Percentiles rank a stretch among this genome's conserved stretches.
These are phyloP conservation scores for Alces alces DNA, from an alignment of 2,113 vertebrate species.

Conservation along the genomic window DNA sequence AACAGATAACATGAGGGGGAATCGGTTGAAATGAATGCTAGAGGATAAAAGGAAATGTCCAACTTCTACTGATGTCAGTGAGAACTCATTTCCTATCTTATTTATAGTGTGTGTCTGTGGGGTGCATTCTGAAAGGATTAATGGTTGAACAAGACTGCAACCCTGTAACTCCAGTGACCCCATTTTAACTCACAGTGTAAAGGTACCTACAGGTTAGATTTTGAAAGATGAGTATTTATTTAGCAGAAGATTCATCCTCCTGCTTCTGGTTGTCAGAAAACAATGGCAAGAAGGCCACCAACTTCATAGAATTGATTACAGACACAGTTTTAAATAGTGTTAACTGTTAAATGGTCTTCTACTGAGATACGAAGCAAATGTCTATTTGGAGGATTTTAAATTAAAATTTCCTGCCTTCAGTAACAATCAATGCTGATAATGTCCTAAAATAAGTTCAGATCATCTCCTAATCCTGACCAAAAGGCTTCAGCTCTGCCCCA, in stretches of 20 bases:
- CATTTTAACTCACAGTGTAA: background rate
- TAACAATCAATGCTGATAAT: background rate
- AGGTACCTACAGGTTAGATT: background rate
- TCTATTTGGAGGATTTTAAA: background rate
- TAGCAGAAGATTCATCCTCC: background rate
- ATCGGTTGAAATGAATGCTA: background rate
- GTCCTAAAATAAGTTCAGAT: background rate
- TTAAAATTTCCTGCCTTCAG: background rate
- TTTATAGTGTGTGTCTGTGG: background rate
- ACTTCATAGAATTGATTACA: background rate
- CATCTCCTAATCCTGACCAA: background rate
- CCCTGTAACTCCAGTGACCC: background rate
- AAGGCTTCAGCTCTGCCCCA: background rate
- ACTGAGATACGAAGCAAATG: background rate
- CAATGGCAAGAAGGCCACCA: background rate
- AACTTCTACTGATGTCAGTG: background rate
- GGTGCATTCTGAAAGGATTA: background rate
- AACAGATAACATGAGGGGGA: background rate
- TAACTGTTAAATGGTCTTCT: background rate
- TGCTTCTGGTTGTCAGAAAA: background rate
- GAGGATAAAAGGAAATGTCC: background rate
- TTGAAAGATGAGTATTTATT: conserved; percentile 5
- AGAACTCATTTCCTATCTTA: background rate
- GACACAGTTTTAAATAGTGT: background rate
- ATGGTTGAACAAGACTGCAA: background rate